Conservation (phyloP, 1,140 invertebrate genomes). For the Coenobita brevimanus region DNA sequence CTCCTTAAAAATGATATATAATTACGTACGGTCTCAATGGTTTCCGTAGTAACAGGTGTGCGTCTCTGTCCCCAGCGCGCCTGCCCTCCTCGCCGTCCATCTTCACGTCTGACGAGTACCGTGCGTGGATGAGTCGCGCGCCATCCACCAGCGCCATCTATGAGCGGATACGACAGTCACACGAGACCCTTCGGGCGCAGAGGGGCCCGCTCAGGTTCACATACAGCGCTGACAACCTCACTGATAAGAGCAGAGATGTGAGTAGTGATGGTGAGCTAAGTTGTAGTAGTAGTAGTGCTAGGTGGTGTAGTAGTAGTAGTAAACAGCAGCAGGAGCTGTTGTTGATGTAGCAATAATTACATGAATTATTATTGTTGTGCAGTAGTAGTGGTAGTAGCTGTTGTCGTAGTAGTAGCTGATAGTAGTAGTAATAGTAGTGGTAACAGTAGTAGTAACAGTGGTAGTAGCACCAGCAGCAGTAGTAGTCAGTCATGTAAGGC, state of each 20-base stretch:
- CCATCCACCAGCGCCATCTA: conserved; percentile 94
- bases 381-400: neutral
- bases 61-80: conserved; percentile 69
- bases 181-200: conserved; percentile 73
- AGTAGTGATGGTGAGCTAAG: conserved; percentile 42
- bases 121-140: conserved; percentile 89
- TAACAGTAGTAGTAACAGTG: neutral
- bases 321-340: too few species aligned
- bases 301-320: neutral
- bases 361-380: neutral
- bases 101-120: conserved; percentile 92
- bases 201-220: conserved; percentile 82
- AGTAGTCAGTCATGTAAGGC: too few species aligned
- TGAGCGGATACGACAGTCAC: conserved; percentile 86
- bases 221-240: conserved; percentile 91
- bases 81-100: conserved; percentile 83
- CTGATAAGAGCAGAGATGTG: conserved; percentile 76
- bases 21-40: too few species aligned
- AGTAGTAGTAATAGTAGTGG: too few species aligned
- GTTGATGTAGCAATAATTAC: too few species aligned
- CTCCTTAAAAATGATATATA: too few species aligned
- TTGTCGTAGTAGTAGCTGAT: neutral
- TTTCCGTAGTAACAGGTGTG: neutral
- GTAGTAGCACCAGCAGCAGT: too few species aligned
- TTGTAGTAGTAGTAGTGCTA: neutral